Evolutionary conservation across 1,140 invertebrate genomes (phyloP).

Genomic region (Drosophila eugracilis): DNA sequence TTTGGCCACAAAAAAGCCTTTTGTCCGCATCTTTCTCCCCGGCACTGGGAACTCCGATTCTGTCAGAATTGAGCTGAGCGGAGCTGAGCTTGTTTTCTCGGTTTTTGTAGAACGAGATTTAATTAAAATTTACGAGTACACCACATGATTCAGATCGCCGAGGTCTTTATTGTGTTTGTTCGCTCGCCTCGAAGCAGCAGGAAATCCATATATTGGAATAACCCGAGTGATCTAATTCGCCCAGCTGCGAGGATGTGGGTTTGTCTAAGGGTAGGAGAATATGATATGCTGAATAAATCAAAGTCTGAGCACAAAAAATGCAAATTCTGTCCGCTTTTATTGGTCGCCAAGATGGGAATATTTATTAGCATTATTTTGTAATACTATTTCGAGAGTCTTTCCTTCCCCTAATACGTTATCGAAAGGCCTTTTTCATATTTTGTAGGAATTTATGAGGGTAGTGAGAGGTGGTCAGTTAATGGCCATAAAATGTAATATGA

Average conservation of each 20-base stretch:
- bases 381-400: constrained; percentile 12
- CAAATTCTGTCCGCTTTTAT: constrained; percentile 39
- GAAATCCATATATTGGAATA: constrained; percentile 70
- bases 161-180: constrained; percentile 42
- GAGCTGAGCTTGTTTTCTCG: constrained; percentile 39
- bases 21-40: constrained; percentile 47
- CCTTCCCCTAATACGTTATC: not conserved
- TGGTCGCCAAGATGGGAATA: constrained; percentile 7
- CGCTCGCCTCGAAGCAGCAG: constrained; percentile 60
- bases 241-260: constrained; percentile 65
- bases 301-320: constrained; percentile 28
- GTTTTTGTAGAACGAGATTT: constrained; percentile 62
- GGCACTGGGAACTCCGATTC: constrained; percentile 69
- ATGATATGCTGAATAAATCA: constrained; percentile 45
- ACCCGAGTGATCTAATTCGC: constrained; percentile 79
- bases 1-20: constrained; percentile 64
- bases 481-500: constrained; percentile 26
- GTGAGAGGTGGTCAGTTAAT: constrained; percentile 12
- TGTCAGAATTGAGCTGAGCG: constrained; percentile 45
- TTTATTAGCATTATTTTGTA: constrained; percentile 29
- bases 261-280: constrained; percentile 24
- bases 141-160: constrained; percentile 38
- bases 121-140: constrained; percentile 75
- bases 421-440: constrained; percentile 20
- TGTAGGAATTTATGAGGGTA: constrained; percentile 14